Percentiles rank a stretch among this genome's conserved stretches.
Evolutionary conservation across 1,140 invertebrate genomes (phyloP).

Genomic region (Lordiphosa clarofinis): DNA sequence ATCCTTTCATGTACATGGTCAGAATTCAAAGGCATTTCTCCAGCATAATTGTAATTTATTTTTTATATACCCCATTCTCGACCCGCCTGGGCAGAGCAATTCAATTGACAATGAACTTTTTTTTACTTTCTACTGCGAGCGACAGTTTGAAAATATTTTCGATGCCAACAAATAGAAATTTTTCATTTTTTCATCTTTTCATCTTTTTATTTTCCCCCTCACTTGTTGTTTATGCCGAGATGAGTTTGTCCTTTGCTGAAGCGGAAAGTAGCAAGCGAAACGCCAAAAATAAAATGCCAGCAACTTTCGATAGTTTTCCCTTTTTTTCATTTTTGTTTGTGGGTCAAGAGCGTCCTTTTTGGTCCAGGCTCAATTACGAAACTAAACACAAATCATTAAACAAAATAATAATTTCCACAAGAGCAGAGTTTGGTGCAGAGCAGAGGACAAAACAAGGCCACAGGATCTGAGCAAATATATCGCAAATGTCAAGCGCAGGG

Average conservation of each 20-base stretch:
- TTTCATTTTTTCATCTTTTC: conserved; percentile 31
- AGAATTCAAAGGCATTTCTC: no score
- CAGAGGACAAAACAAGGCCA: conserved; percentile 17
- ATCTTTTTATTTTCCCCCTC: conserved; percentile 13
- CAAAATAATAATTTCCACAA: conserved; percentile 77
- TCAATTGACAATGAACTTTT: conserved; percentile 74
- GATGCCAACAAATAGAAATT: conserved; percentile 49
- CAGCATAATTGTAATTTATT: conserved; percentile 8
- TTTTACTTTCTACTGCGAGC: conserved; percentile 24
- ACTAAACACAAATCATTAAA: conserved; percentile 76
- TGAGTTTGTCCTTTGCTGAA: conserved; percentile 33
- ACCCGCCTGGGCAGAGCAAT: conserved; percentile 29
- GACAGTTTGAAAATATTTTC: conserved; percentile 49
- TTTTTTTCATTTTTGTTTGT: conserved; percentile 33
- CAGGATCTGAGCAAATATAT: background rate
- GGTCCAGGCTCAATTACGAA: conserved; percentile 61
- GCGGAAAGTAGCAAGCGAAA: conserved; percentile 7
- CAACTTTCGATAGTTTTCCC: conserved; percentile 57
- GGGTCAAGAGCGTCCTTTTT: conserved; percentile 54
- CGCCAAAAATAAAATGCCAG: conserved; percentile 12
- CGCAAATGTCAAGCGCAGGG: conserved; percentile 67
- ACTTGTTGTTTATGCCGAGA: conserved; percentile 34
- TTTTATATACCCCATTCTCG: conserved; percentile 20
- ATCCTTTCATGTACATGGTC: no score
- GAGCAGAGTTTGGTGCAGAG: no score